Evolutionary conservation across 2,888 invertebrate species (phyloP), one percentile per base, ranked within the genome.

Genomic region (Punctoribates punctum): DNA sequence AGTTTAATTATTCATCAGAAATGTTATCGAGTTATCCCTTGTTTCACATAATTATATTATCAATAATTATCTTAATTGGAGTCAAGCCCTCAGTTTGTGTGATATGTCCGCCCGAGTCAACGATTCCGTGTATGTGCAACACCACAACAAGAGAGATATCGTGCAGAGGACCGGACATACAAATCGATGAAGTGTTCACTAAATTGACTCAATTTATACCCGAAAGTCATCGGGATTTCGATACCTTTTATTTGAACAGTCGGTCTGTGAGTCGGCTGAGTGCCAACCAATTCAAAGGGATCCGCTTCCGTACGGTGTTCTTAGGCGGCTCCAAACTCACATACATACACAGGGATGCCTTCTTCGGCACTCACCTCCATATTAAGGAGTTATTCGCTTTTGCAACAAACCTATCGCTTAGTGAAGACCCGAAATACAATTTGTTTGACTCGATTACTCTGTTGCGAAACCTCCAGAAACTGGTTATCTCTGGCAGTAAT

Each of bases 241-340:
- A 75, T 29, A 25, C 75, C 0, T 54, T 76, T 20, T 76, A 65
- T 25, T 34, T 76, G 46, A 76, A 76, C 60, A 46, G 72, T 25
- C 46, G 76, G n/a, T 34, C 54, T 9, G 42, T 76, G n/a, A 62
- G n/a, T 13, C n/a, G n/a, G 72, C 25, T 76, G 20, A 73, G 57
- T 9, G 46, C 38, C 3, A 54, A 57, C 17, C 23, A 72, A n/a
- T 76, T 76, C 38, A 29, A 25, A 20, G 73, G 73, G 5, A 57
- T 76, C 13, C 57, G 57, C 9, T 73, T 76, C 51, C 25, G 73
- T 13, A 34, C 46, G 1, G 20, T 76, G 0, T 17, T 76, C 15
- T 62, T 76, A 27, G 38, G 73, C 20, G 76, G 76, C 9, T 57
- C 48, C 27, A 73, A 76, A 15, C 27, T 76, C 15, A 73, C 73